phyloP scores from a whole-genome alignment of 1,140 invertebrate species.

The Gryllus bimaculatus region DNA sequence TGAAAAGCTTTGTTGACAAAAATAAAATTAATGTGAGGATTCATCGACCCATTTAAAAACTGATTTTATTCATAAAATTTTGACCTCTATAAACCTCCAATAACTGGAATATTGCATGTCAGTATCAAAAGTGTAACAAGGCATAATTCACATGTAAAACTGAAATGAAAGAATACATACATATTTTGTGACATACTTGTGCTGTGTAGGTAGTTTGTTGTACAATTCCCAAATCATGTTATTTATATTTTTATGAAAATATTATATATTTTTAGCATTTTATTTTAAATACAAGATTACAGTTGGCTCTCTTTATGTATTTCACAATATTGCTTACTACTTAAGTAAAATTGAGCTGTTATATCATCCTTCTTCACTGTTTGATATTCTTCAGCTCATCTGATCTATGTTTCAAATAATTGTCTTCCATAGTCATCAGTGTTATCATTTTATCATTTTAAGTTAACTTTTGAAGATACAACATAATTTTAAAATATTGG shows the following conservation, averaged over 20 bases:
- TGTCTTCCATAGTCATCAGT: neutral
- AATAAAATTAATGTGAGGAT: neutral
- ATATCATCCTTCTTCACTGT: neutral
- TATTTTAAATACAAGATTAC: neutral
- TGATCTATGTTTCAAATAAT: neutral
- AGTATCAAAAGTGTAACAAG: neutral
- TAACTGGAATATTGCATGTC: neutral
- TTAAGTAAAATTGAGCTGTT: neutral
- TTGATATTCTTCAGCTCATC: neutral
- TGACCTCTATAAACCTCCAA: neutral
- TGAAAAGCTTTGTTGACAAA: neutral
- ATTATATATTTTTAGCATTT: slow-evolving; percentile 6
- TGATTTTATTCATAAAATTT: neutral
- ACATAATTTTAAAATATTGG: neutral
- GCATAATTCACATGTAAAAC: neutral
- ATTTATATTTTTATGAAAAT: neutral
- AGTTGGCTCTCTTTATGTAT: neutral
- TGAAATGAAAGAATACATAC: neutral
- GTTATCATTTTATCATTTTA: neutral
- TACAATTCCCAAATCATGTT: neutral
- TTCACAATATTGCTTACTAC: neutral
- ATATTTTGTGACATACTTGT: slow-evolving; percentile 1
- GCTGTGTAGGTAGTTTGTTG: neutral
- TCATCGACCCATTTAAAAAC: neutral
- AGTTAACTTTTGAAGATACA: neutral